Evolutionary conservation across 2,113 vertebrate genomes (phyloP).

Genomic region (Lampris incognitus): DNA sequence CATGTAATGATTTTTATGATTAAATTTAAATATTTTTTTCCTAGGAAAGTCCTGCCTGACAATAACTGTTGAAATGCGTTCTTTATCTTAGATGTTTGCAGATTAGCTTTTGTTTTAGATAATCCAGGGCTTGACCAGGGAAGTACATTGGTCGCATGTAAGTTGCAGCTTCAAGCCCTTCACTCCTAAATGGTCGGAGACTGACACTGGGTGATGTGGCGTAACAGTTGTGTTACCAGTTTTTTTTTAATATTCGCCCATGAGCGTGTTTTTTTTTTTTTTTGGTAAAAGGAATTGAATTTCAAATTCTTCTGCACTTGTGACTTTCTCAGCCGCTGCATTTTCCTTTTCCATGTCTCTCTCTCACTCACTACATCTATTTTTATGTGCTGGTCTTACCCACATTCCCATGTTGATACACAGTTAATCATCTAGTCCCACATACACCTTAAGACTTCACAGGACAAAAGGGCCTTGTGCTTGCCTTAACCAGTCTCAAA

Average conservation of each 20-base stretch:
- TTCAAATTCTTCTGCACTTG: slow-evolving; percentile 13
- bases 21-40: no score
- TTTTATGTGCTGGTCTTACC: not conserved
- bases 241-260: not conserved
- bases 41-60: no score
- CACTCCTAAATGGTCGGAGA: not conserved
- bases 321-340: not conserved
- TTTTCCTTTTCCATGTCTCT: not conserved
- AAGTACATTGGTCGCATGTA: no score
- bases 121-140: no score
- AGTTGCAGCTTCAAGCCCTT: not conserved
- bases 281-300: not conserved
- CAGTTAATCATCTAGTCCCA: not conserved
- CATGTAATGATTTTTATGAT: no score
- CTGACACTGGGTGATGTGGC: not conserved
- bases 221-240: not conserved
- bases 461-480: slow-evolving; percentile 40
- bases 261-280: no score
- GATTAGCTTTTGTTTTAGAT: no score
- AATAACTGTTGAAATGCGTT: no score
- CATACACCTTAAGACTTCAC: slow-evolving; percentile 10
- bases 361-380: not conserved
- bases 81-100: no score
- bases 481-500: slow-evolving; percentile 14
- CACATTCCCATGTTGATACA: slow-evolving; percentile 7